Base-by-base conservation (phyloP, 2,797 vertebrate genomes). In the Prionace glauca region DNA sequence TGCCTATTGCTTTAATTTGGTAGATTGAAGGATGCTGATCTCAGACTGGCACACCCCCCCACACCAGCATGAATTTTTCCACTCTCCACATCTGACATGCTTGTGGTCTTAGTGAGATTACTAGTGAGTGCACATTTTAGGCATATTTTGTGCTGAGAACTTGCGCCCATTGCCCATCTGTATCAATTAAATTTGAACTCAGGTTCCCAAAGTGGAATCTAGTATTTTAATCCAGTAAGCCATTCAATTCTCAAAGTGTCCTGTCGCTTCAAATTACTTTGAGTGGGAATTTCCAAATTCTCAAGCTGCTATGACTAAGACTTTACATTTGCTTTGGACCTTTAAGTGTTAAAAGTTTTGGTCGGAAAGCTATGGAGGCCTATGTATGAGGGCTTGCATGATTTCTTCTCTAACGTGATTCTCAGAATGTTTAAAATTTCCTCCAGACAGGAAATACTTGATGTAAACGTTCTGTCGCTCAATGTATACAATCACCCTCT, bases 371-470 rank as follows among this genome's bases (percentile, higher is more conserved):
- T 45, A n/a, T 12, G 18, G 91, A 92, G 60, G 67, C 67, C 32
- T 92, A 26, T 69, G 67, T 41, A 26, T 71, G 67, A 41, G 67
- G 36, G 22, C 91, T 24, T 26, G 67, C 22, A 94, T 94, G n/a
- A 71, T 71, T 69, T 71, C 36, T 36, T 71, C n/a, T 29, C 41
- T 45, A 71, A 67, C 36, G 71, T 24, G 65, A 94, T 69, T 26
- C 91, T 45, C 65, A 94, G 91, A 45, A 45, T 71, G 67, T 94
- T 94, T 94, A 94, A 36, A 45, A 71, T 90, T 71, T 24, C 65
- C 91, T 45, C 91, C 65, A 26, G 91, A 45, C 91, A 94, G 91
- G 91, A 94, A 94, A 45, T 41, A 71, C n/a, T 71, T 71, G 67
- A 94, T 94, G 36, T 94, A 94, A 94, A 71, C 91, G 22, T 71